Conservation (phyloP, 2,113 vertebrate species). For the Archilochus colubris region DNA sequence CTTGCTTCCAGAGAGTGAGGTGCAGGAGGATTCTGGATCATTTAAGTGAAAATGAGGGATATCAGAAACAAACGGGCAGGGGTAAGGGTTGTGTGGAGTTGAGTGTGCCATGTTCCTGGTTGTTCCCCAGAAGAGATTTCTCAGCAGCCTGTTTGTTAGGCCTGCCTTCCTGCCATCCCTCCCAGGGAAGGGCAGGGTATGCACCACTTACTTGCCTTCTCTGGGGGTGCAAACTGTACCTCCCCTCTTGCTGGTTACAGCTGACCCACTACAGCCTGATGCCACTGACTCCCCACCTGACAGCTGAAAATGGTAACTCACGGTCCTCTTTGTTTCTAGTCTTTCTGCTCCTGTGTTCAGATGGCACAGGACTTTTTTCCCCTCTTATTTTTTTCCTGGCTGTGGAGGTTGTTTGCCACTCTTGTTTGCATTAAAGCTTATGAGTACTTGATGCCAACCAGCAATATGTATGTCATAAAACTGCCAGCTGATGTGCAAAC, state of each 20-base stretch:
- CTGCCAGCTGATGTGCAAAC: neutral
- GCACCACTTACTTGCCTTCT: neutral
- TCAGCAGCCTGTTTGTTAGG: neutral
- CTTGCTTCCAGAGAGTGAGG: neutral
- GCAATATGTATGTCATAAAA: neutral
- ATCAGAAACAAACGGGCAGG: neutral
- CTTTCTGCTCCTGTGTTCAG: neutral
- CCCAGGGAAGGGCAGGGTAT: neutral
- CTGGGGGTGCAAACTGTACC: neutral
- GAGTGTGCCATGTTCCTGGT: neutral
- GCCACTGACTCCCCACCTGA: neutral
- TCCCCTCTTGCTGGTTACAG: neutral
- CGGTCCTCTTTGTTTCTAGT: neutral
- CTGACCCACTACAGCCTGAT: neutral
- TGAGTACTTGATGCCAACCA: neutral
- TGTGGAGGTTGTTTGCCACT: neutral
- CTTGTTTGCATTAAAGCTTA: neutral
- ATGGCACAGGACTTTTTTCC: neutral
- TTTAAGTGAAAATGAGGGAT: neutral
- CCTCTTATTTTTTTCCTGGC: accelerated
- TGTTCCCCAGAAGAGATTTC: neutral
- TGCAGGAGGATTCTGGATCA: neutral
- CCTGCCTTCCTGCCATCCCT: neutral
- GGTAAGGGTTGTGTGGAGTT: neutral
- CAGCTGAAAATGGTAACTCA: neutral